These are phyloP conservation scores for Orchestia grillus DNA, from an alignment of 1,140 invertebrate genomes.

Conservation along the genomic window DNA sequence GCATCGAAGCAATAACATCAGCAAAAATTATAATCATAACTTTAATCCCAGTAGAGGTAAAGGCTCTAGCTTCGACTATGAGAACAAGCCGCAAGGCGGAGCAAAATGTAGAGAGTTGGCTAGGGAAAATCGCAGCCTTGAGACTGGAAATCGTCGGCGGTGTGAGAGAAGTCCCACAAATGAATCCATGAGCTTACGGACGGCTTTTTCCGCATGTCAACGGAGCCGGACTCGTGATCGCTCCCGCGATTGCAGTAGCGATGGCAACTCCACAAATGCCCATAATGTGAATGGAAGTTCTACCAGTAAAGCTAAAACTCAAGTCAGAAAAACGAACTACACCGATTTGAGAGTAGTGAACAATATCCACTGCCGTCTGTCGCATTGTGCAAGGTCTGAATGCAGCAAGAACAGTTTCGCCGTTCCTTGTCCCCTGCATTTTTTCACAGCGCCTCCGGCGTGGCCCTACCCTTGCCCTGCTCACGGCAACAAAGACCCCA, in stretches of 20 bases:
- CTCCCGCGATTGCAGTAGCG: slow-evolving; percentile 14
- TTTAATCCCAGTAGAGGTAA: background rate
- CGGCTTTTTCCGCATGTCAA: background rate
- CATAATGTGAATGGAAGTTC: background rate
- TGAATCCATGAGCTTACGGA: background rate
- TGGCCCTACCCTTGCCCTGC: slow-evolving; percentile 41
- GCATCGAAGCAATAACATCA: background rate
- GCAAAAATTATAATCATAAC: slow-evolving; percentile 15
- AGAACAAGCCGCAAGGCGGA: background rate
- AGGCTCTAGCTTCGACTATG: background rate
- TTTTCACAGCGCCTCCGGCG: background rate
- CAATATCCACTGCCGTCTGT: slow-evolving; percentile 32
- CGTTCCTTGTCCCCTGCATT: slow-evolving; percentile 39
- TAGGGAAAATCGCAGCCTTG: slow-evolving; percentile 34
- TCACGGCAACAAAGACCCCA: background rate
- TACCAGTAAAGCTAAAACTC: background rate
- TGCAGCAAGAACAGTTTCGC: slow-evolving; percentile 46
- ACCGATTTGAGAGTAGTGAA: slow-evolving; percentile 7
- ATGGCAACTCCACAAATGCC: background rate
- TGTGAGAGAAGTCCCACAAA: slow-evolving; percentile 45
- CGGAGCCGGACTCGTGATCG: background rate
- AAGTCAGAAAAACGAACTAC: background rate
- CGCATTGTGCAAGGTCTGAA: slow-evolving; percentile 14
- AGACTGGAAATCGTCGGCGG: background rate
- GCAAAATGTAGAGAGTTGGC: background rate